A percentile compares a stretch with the other conserved stretches of the same genome.
Conservation (phyloP, 1,140 invertebrate species). For the Bombus impatiens region DNA sequence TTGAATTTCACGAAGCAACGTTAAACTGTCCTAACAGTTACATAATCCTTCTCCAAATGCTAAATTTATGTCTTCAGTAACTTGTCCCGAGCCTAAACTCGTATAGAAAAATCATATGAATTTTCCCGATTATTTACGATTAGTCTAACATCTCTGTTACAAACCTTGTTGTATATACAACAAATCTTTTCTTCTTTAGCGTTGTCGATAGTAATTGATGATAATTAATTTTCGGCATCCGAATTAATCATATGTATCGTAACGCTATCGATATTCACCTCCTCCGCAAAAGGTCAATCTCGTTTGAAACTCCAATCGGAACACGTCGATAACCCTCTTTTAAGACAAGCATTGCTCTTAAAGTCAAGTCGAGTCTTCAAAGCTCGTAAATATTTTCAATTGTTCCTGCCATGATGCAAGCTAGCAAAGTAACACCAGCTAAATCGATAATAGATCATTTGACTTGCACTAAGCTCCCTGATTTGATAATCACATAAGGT, state of each 20-base stretch:
- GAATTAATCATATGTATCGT: conserved; percentile 11
- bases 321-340: conserved; percentile 4
- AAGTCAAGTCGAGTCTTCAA: background rate
- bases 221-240: background rate
- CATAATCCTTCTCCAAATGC: too few relatives aligned
- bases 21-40: too few relatives aligned
- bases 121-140: too few relatives aligned
- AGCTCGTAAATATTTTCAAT: conserved; percentile 1
- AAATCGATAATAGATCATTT: background rate
- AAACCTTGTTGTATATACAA: too few relatives aligned
- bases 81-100: too few relatives aligned
- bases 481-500: background rate
- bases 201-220: too few relatives aligned
- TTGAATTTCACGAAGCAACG: too few relatives aligned
- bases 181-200: too few relatives aligned
- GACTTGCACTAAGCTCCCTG: background rate
- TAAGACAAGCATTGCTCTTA: conserved; percentile 2
- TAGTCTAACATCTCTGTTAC: too few relatives aligned
- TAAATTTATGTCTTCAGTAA: too few relatives aligned
- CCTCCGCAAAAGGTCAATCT: background rate
- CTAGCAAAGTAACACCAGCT: background rate
- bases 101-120: too few relatives aligned
- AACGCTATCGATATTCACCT: background rate
- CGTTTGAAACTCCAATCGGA: background rate
- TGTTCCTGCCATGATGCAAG: background rate